phyloP scores from a whole-genome alignment of 1,140 invertebrate genomes.

The Drosophila tristis region DNA sequence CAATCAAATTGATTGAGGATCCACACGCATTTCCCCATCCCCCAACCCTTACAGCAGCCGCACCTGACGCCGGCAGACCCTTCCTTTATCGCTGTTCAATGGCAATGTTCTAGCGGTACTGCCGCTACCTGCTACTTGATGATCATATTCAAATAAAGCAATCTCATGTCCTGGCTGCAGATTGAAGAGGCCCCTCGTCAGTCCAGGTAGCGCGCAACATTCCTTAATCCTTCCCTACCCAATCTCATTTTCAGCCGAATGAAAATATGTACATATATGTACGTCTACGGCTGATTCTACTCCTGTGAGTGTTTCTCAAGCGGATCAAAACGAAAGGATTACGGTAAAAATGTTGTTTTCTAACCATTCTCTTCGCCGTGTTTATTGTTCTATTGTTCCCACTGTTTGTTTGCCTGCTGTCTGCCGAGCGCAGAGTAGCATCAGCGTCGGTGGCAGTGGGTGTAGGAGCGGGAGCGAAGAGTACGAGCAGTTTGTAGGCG shows the following conservation, averaged over 20 bases:
- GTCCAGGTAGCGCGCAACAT: constrained; percentile 42
- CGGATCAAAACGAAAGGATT: constrained; percentile 82
- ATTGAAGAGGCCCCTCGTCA: constrained; percentile 1
- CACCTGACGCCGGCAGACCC: constrained; percentile 56
- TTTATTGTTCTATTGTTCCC: constrained; percentile 59
- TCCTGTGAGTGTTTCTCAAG: constrained; percentile 60
- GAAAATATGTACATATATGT: constrained; percentile 57
- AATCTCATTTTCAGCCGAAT: constrained; percentile 78
- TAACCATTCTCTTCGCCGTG: constrained; percentile 40
- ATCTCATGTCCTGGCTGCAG: constrained; percentile 55
- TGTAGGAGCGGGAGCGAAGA: constrained; percentile 9
- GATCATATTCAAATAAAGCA: constrained; percentile 70
- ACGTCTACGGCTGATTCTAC: constrained; percentile 19
- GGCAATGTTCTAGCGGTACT: constrained; percentile 25
- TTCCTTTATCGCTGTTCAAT: constrained; percentile 30
- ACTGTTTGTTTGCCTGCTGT: constrained; percentile 42
- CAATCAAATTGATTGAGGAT: constrained; percentile 66
- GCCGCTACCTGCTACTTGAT: constrained; percentile 13
- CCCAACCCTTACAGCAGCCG: constrained; percentile 28
- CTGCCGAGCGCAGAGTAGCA: constrained; percentile 1
- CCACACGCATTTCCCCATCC: constrained; percentile 28
- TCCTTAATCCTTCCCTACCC: constrained; percentile 68
- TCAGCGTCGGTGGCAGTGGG: neutral
- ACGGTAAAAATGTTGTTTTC: constrained; percentile 74
- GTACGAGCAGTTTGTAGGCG: constrained; percentile 44